Evolutionary conservation across 2,113 vertebrate genomes (phyloP).

Genomic region (Cavia porcellus): DNA sequence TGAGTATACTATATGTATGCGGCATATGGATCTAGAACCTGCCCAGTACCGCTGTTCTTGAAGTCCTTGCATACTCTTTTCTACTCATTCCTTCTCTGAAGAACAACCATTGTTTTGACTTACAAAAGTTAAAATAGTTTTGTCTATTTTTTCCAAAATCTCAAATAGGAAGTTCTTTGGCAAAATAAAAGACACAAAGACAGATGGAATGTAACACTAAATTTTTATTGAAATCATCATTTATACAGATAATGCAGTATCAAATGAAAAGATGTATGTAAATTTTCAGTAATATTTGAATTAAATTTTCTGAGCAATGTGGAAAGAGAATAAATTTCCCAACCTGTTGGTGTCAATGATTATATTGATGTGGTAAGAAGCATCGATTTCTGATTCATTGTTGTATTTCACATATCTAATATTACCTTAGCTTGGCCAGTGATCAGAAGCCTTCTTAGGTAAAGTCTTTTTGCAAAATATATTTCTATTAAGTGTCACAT

Average conservation of each 20-base stretch:
- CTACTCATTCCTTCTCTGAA: neutral
- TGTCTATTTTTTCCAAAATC: neutral
- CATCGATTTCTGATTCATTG: neutral
- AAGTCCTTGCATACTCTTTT: neutral
- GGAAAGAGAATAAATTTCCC: neutral
- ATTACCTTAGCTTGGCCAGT: neutral
- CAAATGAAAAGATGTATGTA: neutral
- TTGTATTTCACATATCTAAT: neutral
- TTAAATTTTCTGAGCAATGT: neutral
- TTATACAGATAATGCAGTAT: neutral
- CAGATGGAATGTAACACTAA: neutral
- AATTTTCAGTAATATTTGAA: neutral
- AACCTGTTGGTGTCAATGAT: neutral
- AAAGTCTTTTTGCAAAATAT: neutral
- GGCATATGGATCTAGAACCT: neutral
- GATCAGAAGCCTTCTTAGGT: neutral
- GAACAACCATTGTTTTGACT: neutral
- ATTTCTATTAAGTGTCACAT: neutral
- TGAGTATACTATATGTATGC: neutral
- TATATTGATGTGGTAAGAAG: neutral
- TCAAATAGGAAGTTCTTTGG: neutral
- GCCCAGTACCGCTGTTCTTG: neutral
- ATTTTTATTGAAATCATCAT: neutral
- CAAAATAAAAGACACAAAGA: neutral
- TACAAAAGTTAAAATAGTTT: neutral